Evolutionary conservation across 2,797 vertebrate species (phyloP), one percentile per base, ranked within the genome.

Genomic region (Catharus ustulatus): DNA sequence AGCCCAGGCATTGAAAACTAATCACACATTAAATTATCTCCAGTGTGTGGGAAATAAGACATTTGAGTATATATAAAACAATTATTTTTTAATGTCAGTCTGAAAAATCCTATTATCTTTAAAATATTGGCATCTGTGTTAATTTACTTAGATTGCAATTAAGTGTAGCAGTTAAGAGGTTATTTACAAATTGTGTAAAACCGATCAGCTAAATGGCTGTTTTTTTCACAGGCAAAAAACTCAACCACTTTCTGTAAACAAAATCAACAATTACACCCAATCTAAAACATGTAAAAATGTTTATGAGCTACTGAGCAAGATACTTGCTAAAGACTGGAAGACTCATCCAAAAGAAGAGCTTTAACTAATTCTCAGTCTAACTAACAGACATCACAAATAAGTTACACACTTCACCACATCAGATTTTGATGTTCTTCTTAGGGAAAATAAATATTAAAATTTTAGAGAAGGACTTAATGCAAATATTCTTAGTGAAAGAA

Each of bases 71-170:
- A 77, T 24, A 36, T 42, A 68, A 89, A 89, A 49, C 23, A 20
- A 75, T 46, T 68, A 0, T 18, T 76, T 57, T 49, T 38, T 58
- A 19, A 61, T 48, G 5, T 62, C 78, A 79, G 12, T 46, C 64
- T 23, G 55, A 72, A 93, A 90, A 84, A 32, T 45, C 15, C 11
- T 32, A 48, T 90, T 93, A n/a, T 90, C 83, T 81, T 91, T 68
- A 78, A 66, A 84, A 72, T 63, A 40, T 26, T 89, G 51, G n/a
- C 29, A 58, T 61, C 62, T 80, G 38, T 68, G 16, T 77, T 94
- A 43, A 84, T 86, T 78, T 75, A 64, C 78, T 95, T 86, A 88
- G 58, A 73, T 59, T 75, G 61, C 54, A 13, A 64, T 90, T 84
- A 66, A 52, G 49, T 84, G n/a, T 30, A 81, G 55, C 51, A 76